A percentile compares a stretch with the other conserved stretches of the same genome.
Evolutionary conservation across 2,888 invertebrate species (phyloP).

Genomic region (Sthenelais limicola): DNA sequence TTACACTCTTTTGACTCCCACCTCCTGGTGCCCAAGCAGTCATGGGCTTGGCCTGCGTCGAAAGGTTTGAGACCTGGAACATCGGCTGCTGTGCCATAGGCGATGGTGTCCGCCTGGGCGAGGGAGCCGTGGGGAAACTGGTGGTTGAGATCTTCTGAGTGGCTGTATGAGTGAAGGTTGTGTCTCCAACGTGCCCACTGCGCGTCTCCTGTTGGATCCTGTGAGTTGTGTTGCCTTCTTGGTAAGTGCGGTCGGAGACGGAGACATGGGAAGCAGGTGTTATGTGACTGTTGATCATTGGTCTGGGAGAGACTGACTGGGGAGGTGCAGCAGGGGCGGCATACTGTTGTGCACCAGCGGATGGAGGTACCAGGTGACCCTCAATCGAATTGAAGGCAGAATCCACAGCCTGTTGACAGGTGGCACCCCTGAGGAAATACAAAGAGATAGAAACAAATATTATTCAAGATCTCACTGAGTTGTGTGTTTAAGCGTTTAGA

Average conservation of each 20-base stretch:
- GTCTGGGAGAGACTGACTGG: background rate
- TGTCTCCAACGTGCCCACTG: slow-evolving; percentile 43
- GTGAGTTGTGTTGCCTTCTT: slow-evolving; percentile 43
- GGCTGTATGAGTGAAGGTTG: slow-evolving; percentile 44
- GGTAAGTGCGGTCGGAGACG: slow-evolving; percentile 40
- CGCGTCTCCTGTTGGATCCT: slow-evolving; percentile 44
- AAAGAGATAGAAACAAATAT: no score
- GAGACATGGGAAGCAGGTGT: background rate
- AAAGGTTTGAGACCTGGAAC: background rate
- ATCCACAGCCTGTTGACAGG: slow-evolving; percentile 40
- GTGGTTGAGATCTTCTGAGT: slow-evolving; percentile 39
- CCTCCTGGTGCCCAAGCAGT: background rate
- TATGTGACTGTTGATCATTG: slow-evolving; percentile 30
- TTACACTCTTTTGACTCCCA: background rate
- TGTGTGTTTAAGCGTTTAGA: no score
- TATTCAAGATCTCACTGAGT: no score
- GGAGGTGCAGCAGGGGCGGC: slow-evolving; percentile 27
- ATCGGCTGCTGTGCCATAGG: background rate
- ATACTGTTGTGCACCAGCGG: background rate
- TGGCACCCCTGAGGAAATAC: slow-evolving; percentile 44
- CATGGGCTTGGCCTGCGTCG: background rate
- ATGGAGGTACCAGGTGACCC: background rate
- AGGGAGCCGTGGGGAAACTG: background rate
- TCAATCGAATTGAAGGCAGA: slow-evolving; percentile 45
- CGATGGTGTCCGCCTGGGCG: background rate